Evolutionary conservation across 2,888 invertebrate species (phyloP).

Genomic region (Chrysolina oricalcia): DNA sequence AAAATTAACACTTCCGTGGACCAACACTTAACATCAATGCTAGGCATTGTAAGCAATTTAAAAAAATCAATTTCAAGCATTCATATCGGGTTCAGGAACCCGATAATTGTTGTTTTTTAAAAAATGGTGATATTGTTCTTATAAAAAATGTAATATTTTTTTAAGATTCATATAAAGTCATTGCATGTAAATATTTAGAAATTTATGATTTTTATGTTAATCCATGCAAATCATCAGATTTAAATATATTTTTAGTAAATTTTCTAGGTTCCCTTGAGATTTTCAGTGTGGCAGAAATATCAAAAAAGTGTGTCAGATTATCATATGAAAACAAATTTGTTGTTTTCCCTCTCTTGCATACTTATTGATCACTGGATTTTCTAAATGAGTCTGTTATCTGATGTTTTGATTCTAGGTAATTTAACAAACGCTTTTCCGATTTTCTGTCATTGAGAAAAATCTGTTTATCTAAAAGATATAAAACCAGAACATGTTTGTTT

Average conservation of each 20-base stretch:
- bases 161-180: slow-evolving; percentile 15
- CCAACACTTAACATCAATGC: slow-evolving; percentile 22
- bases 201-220: slow-evolving; percentile 21
- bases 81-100: slow-evolving; percentile 5
- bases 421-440: too few relatives aligned
- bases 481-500: not conserved
- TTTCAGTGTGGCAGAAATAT: slow-evolving; percentile 29
- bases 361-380: not conserved
- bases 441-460: too few relatives aligned
- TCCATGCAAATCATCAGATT: slow-evolving; percentile 33
- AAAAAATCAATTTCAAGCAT: slow-evolving; percentile 17
- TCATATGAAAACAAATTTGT: slow-evolving; percentile 15
- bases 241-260: slow-evolving; percentile 26
- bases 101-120: slow-evolving; percentile 28
- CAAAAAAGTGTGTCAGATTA: slow-evolving; percentile 13
- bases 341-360: slow-evolving; percentile 18
- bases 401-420: too few relatives aligned
- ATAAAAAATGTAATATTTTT: slow-evolving; percentile 19
- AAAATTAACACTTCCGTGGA: slow-evolving; percentile 15
- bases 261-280: slow-evolving; percentile 28
- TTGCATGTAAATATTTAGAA: slow-evolving; percentile 25
- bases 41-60: slow-evolving; percentile 18
- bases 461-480: too few relatives aligned
- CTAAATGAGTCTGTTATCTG: too few relatives aligned
- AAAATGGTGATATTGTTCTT: slow-evolving; percentile 29